Evolutionary conservation across 2,113 vertebrate species (phyloP), one percentile per base, ranked within the genome.

Genomic region (Mixornis gularis): DNA sequence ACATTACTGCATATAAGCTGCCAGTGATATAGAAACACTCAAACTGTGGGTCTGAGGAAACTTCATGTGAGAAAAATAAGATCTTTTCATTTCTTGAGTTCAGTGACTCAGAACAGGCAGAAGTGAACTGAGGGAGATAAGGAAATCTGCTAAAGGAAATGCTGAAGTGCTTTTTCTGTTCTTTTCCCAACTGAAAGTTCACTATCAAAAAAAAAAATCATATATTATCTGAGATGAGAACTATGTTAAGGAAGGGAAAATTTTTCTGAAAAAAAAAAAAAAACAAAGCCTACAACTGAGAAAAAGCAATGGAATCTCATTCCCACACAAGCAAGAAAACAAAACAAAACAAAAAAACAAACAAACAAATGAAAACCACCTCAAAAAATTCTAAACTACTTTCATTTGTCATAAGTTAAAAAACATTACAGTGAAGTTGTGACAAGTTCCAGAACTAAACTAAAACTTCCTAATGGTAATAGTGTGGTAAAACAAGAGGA

Each of bases 11-110:
- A 17, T 10, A 74, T 25, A 68, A 86, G 5, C 25, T 92, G 7
- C 9, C 53, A 27, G 78, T 38, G 62, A 46, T 18, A 78, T 15
- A 74, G 48, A 74, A 86, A 58, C 25, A 38, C 9, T 60, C 53
- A 64, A n/a, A 62, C 29, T 69, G 12, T 69, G 49, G 52, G 18
- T 68, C 44, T 84, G 41, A 82, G 62, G 56, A 89, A 87, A 72
- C n/a, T 72, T 74, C 20, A 19, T 69, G 25, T 51, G 59, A 69
- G 49, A 82, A 87, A 91, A 93, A 71, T 59, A 89, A 69, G 32
- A 94, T 85, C 62, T 93, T 95, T 79, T 92, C 10, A 79, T 92
- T 93, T 89, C 41, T 84, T 87, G 66, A 89, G 29, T 89, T 94
- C 79, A 69, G 46, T 79, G 79, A 82, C 66, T 92, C 59, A 73